Evolutionary conservation across 2,888 invertebrate genomes (phyloP).

Genomic region (Anoncus sp.): DNA sequence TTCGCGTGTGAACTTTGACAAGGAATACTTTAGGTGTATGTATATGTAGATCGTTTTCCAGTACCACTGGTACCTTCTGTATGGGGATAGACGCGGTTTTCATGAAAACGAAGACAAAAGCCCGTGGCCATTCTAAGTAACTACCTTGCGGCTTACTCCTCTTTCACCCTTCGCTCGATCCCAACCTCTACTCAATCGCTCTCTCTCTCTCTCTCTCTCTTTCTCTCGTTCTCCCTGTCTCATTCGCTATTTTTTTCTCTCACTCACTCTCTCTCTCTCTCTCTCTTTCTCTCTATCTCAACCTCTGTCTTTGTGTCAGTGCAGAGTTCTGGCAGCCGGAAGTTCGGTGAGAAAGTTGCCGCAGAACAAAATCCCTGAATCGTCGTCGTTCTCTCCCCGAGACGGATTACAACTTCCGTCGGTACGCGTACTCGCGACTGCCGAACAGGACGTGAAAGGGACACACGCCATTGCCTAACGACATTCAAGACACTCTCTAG

Average conservation of each 20-base stretch:
- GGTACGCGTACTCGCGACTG: slow-evolving; percentile 32
- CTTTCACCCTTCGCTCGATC: slow-evolving; percentile 40
- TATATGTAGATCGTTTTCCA: slow-evolving; percentile 30
- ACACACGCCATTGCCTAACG: slow-evolving; percentile 42
- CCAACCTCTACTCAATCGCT: slow-evolving; percentile 20
- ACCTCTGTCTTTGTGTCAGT: slow-evolving; percentile 37
- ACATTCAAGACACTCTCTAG: slow-evolving; percentile 25
- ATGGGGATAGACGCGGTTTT: slow-evolving; percentile 38
- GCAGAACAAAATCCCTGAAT: slow-evolving; percentile 69
- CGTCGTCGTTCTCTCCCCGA: slow-evolving; percentile 70
- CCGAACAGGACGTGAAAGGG: slow-evolving; percentile 35
- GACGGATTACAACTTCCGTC: slow-evolving; percentile 77
- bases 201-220: slow-evolving; percentile 6
- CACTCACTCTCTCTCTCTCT: too few relatives aligned
- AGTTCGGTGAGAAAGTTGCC: slow-evolving; percentile 76
- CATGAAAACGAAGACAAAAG: slow-evolving; percentile 59
- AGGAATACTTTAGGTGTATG: not conserved
- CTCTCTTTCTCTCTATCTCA: slow-evolving; percentile 9
- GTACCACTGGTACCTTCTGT: slow-evolving; percentile 9
- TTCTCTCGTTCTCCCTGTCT: slow-evolving; percentile 19
- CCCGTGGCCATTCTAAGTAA: slow-evolving; percentile 64
- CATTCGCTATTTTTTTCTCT: slow-evolving; percentile 37
- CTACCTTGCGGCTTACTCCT: slow-evolving; percentile 57
- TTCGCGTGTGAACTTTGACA: slow-evolving; percentile 17
- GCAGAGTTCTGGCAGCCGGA: slow-evolving; percentile 65